Percentiles rank a stretch among this genome's conserved stretches.
Conservation (phyloP, 1,140 invertebrate genomes). For the Diabrotica virgifera region DNA sequence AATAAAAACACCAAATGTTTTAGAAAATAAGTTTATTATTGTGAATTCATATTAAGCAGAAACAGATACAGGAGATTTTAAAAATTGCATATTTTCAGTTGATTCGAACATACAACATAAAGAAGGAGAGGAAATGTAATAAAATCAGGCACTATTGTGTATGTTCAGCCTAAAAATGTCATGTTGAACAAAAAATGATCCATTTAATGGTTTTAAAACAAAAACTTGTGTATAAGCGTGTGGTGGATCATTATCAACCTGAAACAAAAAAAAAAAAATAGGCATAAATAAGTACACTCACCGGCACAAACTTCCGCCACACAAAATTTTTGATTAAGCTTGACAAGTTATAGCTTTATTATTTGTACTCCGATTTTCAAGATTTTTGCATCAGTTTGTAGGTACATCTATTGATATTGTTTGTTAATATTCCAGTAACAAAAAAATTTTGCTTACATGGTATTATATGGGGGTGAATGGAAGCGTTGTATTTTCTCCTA, state of each 20-base stretch:
- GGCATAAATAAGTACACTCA: no score
- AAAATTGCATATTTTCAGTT: neutral
- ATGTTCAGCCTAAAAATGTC: constrained; percentile 86
- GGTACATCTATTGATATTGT: no score
- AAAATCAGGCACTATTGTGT: constrained; percentile 58
- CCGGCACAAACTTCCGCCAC: no score
- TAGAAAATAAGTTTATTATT: constrained; percentile 9
- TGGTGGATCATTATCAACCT: constrained; percentile 90
- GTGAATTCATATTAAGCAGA: neutral
- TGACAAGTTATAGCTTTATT: no score
- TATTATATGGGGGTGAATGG: no score
- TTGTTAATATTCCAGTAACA: no score
- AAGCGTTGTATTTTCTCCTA: no score
- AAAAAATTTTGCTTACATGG: no score
- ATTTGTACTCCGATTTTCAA: no score
- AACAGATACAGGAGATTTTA: neutral
- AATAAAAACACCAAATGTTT: neutral
- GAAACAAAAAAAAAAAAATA: constrained; percentile 18
- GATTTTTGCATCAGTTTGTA: no score
- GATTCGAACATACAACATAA: neutral
- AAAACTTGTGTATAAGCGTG: constrained; percentile 90
- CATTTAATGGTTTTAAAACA: constrained; percentile 82
- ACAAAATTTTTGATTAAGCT: no score
- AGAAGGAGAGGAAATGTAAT: neutral
- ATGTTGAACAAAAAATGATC: constrained; percentile 86